Percentiles rank a stretch among this genome's conserved stretches.
phyloP scores from a whole-genome alignment of 2,797 vertebrate species.

The Myiotriccus ornatus region DNA sequence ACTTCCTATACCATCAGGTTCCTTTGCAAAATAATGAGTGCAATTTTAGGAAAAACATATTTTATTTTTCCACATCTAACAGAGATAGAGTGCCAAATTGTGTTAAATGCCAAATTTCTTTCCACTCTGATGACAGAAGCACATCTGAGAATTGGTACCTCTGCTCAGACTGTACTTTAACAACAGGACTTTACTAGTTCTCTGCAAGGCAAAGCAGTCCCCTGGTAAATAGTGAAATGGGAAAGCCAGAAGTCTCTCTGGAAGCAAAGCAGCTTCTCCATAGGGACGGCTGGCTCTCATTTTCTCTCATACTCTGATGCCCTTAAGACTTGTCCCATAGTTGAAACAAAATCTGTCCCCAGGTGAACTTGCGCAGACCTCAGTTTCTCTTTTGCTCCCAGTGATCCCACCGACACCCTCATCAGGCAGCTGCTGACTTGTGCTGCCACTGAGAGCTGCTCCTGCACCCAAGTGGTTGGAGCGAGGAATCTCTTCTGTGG shows the following conservation, averaged over 20 bases:
- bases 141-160: neutral
- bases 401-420: neutral
- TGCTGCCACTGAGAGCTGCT: neutral
- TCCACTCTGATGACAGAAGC: neutral
- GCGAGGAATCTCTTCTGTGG: neutral
- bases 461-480: constrained; percentile 11
- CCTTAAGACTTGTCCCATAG: neutral
- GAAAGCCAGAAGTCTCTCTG: neutral
- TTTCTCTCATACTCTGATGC: neutral
- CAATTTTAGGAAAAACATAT: neutral
- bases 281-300: neutral
- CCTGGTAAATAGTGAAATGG: neutral
- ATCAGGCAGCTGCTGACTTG: neutral
- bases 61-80: constrained; percentile 16
- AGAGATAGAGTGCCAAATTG: neutral
- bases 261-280: neutral
- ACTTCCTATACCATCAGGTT: neutral
- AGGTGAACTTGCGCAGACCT: neutral
- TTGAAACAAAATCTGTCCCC: neutral
- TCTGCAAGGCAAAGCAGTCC: neutral
- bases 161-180: neutral
- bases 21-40: neutral
- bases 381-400: neutral
- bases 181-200: neutral
- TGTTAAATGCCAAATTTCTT: neutral